A percentile compares a stretch with the other conserved stretches of the same genome.
Conservation (phyloP, 2,888 invertebrate genomes). For the Oscheius sp. region DNA sequence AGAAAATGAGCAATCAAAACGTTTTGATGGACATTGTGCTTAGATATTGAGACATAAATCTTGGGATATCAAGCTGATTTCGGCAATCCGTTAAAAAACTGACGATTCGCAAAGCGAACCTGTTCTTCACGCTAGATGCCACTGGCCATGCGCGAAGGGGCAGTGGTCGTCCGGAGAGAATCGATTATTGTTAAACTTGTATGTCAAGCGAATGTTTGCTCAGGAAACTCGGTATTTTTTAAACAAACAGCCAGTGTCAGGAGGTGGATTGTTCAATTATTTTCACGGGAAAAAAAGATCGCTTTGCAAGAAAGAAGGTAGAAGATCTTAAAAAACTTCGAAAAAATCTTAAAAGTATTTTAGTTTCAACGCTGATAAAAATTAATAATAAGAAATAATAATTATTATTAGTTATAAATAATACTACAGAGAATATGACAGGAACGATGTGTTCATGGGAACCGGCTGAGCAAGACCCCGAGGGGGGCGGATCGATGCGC, state of each 20-base stretch:
- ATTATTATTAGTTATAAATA: neutral
- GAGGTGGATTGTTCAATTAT: too few relatives aligned
- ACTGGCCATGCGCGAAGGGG: slow-evolving; percentile 14
- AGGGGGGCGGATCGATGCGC: slow-evolving; percentile 29
- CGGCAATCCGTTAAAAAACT: slow-evolving; percentile 28
- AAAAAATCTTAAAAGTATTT: too few relatives aligned
- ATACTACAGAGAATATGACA: slow-evolving; percentile 6
- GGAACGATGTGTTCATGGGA: slow-evolving; percentile 2
- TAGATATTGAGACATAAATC: neutral
- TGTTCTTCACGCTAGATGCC: slow-evolving; percentile 15
- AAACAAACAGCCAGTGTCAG: slow-evolving; percentile 1
- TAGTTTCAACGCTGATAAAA: too few relatives aligned
- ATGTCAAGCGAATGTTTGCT: slow-evolving; percentile 7
- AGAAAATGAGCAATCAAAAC: too few relatives aligned
- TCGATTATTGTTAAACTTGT: slow-evolving; percentile 24
- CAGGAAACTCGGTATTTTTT: neutral
- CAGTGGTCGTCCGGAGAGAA: slow-evolving; percentile 16
- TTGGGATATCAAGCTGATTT: slow-evolving; percentile 9
- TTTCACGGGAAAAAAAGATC: too few relatives aligned
- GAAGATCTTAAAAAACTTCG: neutral
- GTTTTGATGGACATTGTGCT: too few relatives aligned
- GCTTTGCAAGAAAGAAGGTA: neutral
- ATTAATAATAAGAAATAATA: neutral
- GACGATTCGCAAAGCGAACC: slow-evolving; percentile 21
- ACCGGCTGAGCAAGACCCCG: slow-evolving; percentile 27